Conservation (phyloP, 2,888 invertebrate genomes). For the Diadegma fenestrale region DNA sequence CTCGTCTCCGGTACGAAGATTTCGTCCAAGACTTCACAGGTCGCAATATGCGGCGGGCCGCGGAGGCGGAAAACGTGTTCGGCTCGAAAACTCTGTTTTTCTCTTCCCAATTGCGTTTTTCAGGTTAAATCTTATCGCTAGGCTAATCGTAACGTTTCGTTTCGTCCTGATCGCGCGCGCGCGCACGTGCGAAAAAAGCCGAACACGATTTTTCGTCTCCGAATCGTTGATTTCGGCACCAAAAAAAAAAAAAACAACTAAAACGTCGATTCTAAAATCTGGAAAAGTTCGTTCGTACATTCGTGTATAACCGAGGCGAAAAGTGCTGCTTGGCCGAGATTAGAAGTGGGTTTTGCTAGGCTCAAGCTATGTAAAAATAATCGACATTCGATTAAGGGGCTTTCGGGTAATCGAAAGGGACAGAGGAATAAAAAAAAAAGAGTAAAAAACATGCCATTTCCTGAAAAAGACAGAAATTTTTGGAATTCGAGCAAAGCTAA, state of each 20-base stretch:
- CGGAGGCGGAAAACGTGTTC: conserved; percentile 54
- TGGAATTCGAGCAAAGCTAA: conserved; percentile 36
- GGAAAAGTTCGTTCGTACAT: background rate
- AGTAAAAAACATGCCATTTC: conserved; percentile 78
- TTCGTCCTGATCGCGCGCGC: background rate
- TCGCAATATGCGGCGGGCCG: conserved; percentile 36
- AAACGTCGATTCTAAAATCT: conserved; percentile 15
- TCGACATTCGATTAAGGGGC: conserved; percentile 63
- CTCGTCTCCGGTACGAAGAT: conserved; percentile 17
- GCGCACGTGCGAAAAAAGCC: background rate
- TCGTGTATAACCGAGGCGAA: conserved; percentile 38
- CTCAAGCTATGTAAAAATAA: conserved; percentile 55
- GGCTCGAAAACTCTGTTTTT: conserved; percentile 55
- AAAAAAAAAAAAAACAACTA: background rate
- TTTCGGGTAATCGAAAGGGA: conserved; percentile 35
- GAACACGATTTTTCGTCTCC: conserved; percentile 52
- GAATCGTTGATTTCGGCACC: background rate
- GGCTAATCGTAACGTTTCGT: background rate
- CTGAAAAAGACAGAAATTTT: conserved; percentile 84
- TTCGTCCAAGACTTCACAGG: conserved; percentile 40
- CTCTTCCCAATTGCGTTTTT: background rate
- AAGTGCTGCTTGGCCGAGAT: conserved; percentile 66
- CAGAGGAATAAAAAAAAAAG: conserved; percentile 73
- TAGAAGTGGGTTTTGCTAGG: conserved; percentile 52
- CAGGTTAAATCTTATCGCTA: conserved; percentile 28